Evolutionary conservation across 2,888 invertebrate genomes (phyloP).

Genomic region (Vannuccia rotundouncinata): DNA sequence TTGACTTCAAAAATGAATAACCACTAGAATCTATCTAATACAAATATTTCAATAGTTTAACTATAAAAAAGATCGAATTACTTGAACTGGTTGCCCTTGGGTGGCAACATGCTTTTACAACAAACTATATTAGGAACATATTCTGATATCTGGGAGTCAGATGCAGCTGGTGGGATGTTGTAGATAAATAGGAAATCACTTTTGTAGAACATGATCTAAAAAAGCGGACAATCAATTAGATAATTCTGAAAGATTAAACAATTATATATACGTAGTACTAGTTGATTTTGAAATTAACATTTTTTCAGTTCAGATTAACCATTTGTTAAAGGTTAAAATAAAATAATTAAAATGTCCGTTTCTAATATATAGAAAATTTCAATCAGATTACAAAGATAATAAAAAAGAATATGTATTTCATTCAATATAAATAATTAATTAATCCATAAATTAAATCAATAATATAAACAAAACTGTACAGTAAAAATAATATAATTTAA

Average conservation of each 20-base stretch:
- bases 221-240: neutral
- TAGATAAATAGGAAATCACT: neutral
- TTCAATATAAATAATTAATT: too few relatives aligned
- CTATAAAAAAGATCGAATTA: neutral
- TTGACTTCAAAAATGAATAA: neutral
- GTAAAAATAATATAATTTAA: too few relatives aligned
- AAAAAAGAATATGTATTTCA: too few relatives aligned
- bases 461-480: too few relatives aligned
- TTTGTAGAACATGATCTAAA: slow-evolving; percentile 2
- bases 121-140: slow-evolving; percentile 1
- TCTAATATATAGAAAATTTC: too few relatives aligned
- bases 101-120: neutral
- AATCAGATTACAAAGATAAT: too few relatives aligned
- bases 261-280: neutral
- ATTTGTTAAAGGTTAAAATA: too few relatives aligned
- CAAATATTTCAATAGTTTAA: neutral
- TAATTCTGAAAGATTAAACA: neutral
- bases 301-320: too few relatives aligned
- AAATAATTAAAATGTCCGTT: too few relatives aligned
- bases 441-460: too few relatives aligned
- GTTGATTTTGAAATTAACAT: too few relatives aligned
- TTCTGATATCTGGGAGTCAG: neutral
- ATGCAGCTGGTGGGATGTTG: neutral
- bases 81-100: neutral
- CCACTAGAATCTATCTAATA: neutral